Evolutionary conservation across 2,888 invertebrate genomes (phyloP).

Genomic region (Koerneria pararmatus): DNA sequence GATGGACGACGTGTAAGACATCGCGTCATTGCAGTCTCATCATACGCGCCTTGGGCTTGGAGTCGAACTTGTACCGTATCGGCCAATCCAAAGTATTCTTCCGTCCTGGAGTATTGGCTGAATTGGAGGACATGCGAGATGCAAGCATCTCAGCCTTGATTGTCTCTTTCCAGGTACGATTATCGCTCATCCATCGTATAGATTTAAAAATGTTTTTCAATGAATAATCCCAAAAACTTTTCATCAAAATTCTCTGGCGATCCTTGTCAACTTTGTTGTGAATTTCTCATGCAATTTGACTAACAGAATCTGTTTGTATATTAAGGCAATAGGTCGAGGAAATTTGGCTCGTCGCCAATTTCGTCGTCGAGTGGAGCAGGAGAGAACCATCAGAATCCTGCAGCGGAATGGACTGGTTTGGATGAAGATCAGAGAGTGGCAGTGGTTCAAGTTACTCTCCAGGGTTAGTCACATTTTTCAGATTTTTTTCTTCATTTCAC

Average conservation of each 20-base stretch:
- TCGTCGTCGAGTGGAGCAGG: conserved; percentile 86
- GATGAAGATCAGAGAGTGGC: conserved; percentile 95
- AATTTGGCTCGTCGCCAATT: conserved; percentile 81
- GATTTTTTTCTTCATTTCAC: too few species aligned
- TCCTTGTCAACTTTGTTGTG: conserved; percentile 69
- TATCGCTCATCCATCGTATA: too few species aligned
- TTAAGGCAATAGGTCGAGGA: conserved; percentile 91
- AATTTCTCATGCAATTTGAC: conserved; percentile 95
- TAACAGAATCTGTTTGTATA: too few species aligned
- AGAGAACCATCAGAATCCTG: conserved; percentile 95
- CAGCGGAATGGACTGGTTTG: conserved; percentile 98
- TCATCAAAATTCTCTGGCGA: too few species aligned
- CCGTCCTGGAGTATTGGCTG: conserved; percentile 94
- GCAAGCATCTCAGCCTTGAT: conserved; percentile 96
- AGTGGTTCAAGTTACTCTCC: conserved; percentile 99
- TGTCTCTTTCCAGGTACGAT: conserved; percentile 79
- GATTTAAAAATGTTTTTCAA: too few species aligned
- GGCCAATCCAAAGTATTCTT: conserved; percentile 99
- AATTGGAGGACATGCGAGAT: conserved; percentile 83
- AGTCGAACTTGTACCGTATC: conserved; percentile 89
- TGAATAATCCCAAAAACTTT: conserved; percentile 94
- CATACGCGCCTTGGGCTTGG: conserved; percentile 87
- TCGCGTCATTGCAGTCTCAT: conserved; percentile 48
- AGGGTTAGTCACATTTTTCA: conserved; percentile 68
- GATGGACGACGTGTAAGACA: background rate